These are phyloP conservation scores for Xiphorhynchus elegans DNA, from an alignment of 2,113 vertebrate species.

Conservation along the genomic window DNA sequence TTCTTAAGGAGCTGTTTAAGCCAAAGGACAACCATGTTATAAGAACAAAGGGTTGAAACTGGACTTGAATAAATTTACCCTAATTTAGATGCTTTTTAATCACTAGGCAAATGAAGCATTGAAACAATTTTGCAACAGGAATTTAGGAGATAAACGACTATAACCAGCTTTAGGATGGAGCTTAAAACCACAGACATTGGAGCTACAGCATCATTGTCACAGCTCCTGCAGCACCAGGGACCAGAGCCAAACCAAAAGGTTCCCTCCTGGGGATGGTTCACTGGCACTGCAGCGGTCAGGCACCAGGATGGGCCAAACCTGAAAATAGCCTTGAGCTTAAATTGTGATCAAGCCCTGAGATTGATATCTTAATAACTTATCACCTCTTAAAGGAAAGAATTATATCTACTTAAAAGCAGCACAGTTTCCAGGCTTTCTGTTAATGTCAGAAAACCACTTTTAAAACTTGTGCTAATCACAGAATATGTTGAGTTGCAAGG, in stretches of 20 bases:
- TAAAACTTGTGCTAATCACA: not conserved
- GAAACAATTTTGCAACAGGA: constrained; percentile 21
- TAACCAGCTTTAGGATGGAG: constrained; percentile 12
- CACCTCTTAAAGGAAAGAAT: not conserved
- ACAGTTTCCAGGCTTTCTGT: not conserved
- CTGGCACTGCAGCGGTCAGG: not conserved
- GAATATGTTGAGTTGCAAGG: not conserved
- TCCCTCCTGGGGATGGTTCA: not conserved
- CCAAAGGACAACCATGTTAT: not conserved
- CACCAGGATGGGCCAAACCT: accelerated
- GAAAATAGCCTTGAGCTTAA: not conserved
- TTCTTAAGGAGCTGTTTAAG: constrained; percentile 14
- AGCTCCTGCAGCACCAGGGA: not conserved
- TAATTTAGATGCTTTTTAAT: constrained; percentile 37
- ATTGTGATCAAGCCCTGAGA: not conserved
- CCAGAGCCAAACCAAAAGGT: not conserved
- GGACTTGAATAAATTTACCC: constrained; percentile 26
- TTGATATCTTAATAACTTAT: not conserved
- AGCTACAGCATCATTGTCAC: not conserved
- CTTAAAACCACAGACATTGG: not conserved
- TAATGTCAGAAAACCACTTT: not conserved
- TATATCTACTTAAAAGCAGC: not conserved
- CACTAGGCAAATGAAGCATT: constrained; percentile 29
- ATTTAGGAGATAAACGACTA: not conserved
- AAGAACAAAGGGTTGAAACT: constrained; percentile 31